Percentiles rank a stretch among this genome's conserved stretches.
These are phyloP conservation scores for Allophyes oxyacanthae DNA, from an alignment of 2,888 invertebrate species.

Conservation along the genomic window DNA sequence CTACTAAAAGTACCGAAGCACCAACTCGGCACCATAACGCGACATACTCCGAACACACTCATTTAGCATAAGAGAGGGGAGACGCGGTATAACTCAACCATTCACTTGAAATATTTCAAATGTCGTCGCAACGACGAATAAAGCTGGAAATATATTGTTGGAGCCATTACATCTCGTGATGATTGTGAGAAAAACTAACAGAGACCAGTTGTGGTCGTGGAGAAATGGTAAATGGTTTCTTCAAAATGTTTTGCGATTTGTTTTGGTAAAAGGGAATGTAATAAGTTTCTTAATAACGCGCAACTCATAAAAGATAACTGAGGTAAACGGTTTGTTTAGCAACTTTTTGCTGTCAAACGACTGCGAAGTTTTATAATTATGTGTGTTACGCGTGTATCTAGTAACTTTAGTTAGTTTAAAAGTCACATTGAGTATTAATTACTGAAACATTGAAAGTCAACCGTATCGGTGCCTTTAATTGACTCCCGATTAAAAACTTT, in stretches of 20 bases:
- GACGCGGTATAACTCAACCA: conserved; percentile 49
- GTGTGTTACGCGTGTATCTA: neutral
- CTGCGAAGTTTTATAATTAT: neutral
- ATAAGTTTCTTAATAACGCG: neutral
- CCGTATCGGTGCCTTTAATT: conserved; percentile 2
- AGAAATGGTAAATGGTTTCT: neutral
- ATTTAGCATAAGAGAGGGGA: conserved; percentile 41
- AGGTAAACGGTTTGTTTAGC: conserved; percentile 2
- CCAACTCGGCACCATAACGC: conserved; percentile 5
- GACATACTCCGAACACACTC: conserved; percentile 25
- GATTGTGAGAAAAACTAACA: conserved; percentile 17
- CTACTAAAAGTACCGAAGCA: conserved; percentile 26
- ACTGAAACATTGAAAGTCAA: neutral
- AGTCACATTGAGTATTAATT: conserved; percentile 16
- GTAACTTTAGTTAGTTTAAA: conserved; percentile 4
- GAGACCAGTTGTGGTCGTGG: neutral
- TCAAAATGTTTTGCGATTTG: too few species aligned
- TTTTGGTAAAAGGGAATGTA: too few species aligned
- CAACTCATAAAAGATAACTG: conserved; percentile 2
- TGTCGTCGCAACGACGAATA: conserved; percentile 36
- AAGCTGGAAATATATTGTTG: conserved; percentile 53
- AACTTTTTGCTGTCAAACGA: neutral
- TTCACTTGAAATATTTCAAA: conserved; percentile 52
- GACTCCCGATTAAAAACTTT: conserved; percentile 10
- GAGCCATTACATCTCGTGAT: conserved; percentile 34